phyloP scores from a whole-genome alignment of 2,888 invertebrate genomes.

The Brassicogethes aeneus region DNA sequence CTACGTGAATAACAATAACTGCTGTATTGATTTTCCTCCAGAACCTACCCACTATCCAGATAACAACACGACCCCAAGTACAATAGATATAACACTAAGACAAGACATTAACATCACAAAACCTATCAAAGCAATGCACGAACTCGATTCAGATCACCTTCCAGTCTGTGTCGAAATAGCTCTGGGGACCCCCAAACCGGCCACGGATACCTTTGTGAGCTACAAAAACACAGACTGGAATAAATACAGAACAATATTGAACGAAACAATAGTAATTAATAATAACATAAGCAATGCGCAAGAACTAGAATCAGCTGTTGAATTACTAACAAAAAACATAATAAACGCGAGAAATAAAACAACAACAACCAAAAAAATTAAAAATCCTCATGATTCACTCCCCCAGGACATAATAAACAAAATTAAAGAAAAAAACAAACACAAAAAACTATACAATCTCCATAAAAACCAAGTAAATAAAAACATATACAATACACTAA shows the following conservation, averaged over 20 bases:
- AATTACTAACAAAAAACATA: neutral
- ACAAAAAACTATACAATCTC: too few species aligned
- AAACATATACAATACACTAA: neutral
- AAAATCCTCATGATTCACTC: too few species aligned
- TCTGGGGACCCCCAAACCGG: too few species aligned
- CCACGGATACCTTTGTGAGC: neutral
- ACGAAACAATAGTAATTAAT: conserved; percentile 3
- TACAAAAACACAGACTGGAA: conserved; percentile 6
- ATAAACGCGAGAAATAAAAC: too few species aligned
- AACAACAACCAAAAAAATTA: too few species aligned
- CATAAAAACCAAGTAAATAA: neutral
- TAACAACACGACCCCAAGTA: conserved; percentile 3
- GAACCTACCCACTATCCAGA: conserved; percentile 3
- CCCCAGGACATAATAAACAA: too few species aligned
- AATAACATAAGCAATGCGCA: neutral
- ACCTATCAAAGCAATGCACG: too few species aligned
- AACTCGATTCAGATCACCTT: too few species aligned
- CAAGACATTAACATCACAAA: too few species aligned
- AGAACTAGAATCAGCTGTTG: neutral
- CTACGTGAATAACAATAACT: neutral
- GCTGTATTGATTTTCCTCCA: neutral
- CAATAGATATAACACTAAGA: conserved; percentile 2
- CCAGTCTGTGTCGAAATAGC: too few species aligned
- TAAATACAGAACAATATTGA: neutral
- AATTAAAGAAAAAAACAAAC: too few species aligned